A percentile compares a stretch with the other conserved stretches of the same genome.
These are phyloP conservation scores for Oenanthe melanoleuca DNA, from an alignment of 2,113 vertebrate species.

Conservation along the genomic window DNA sequence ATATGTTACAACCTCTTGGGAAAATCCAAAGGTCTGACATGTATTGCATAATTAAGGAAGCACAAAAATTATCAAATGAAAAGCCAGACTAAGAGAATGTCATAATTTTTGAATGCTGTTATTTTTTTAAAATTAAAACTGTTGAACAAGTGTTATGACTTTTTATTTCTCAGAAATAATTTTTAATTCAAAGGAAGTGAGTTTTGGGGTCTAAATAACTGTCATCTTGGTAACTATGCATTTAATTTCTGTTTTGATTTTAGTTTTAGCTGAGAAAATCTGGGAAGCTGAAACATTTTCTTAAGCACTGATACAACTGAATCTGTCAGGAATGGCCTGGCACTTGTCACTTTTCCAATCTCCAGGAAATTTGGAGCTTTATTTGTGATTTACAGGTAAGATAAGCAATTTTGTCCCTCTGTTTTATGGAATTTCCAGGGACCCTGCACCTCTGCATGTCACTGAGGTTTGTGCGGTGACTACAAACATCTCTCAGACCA, in stretches of 20 bases:
- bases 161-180: neutral
- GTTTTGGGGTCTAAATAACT: neutral
- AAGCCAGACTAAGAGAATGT: neutral
- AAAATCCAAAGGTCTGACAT: neutral
- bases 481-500: neutral
- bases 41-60: neutral
- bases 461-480: neutral
- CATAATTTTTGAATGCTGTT: neutral
- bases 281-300: neutral
- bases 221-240: neutral
- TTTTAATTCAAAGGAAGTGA: conserved; percentile 17
- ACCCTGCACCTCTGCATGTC: accelerated
- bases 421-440: neutral
- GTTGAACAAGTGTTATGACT: neutral
- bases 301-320: neutral
- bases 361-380: neutral
- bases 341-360: neutral
- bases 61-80: neutral
- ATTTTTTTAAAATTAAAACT: neutral
- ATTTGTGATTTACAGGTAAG: neutral
- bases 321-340: neutral
- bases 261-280: neutral
- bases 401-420: neutral
- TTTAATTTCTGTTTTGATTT: neutral
- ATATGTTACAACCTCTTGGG: neutral